phyloP scores from a whole-genome alignment of 2,113 vertebrate genomes.

The Asarcornis scutulata region DNA sequence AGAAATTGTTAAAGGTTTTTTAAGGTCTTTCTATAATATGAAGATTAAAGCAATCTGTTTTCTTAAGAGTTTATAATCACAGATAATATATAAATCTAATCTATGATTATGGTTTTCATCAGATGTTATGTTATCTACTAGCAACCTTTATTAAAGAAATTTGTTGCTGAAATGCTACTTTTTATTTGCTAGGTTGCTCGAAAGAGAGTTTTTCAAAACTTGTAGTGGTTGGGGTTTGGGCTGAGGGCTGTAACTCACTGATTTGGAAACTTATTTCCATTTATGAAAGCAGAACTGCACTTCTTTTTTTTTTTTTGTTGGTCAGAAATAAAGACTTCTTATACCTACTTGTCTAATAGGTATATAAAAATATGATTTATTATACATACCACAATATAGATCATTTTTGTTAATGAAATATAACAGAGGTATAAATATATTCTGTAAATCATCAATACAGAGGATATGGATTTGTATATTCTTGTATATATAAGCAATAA shows the following conservation, averaged over 20 bases:
- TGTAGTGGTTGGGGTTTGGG: background rate
- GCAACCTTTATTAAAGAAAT: background rate
- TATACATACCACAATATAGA: background rate
- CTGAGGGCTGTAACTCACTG: background rate
- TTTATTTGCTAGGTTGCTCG: background rate
- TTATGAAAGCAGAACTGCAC: background rate
- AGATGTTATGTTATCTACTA: too few species aligned
- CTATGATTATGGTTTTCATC: background rate
- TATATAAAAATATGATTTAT: background rate
- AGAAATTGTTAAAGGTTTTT: background rate
- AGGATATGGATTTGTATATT: background rate
- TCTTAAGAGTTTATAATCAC: background rate
- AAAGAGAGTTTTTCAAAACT: background rate
- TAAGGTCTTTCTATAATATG: background rate
- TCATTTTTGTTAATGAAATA: background rate
- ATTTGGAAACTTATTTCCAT: background rate
- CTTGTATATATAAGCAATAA: background rate
- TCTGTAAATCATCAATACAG: background rate
- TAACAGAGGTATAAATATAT: background rate
- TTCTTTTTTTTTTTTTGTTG: background rate
- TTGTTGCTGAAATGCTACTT: background rate
- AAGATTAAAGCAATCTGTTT: background rate
- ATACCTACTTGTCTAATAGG: background rate
- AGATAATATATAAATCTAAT: too few species aligned
- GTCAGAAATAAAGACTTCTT: background rate